phyloP scores from a whole-genome alignment of 2,888 invertebrate genomes.

The Saturnia pavonia region DNA sequence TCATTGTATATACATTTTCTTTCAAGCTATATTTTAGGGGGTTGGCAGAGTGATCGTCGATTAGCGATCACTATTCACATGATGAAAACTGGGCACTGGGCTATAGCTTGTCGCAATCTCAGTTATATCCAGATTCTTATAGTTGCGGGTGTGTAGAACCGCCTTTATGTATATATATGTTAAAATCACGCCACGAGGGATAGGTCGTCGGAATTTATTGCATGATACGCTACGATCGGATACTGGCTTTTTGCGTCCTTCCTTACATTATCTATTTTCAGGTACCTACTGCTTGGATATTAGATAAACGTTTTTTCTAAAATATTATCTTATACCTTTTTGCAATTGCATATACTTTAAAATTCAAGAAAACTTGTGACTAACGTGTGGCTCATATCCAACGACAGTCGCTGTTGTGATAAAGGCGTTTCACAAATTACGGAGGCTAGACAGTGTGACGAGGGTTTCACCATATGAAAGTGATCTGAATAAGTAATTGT shows the following conservation, averaged over 20 bases:
- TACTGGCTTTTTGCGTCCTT: neutral
- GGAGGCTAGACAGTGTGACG: neutral
- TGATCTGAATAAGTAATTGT: neutral
- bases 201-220: neutral
- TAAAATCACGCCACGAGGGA: neutral
- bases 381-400: neutral
- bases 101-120: too few relatives aligned
- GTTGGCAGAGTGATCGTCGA: neutral
- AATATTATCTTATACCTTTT: neutral
- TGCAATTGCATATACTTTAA: too few relatives aligned
- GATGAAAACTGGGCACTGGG: too few relatives aligned
- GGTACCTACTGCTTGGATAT: neutral
- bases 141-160: too few relatives aligned
- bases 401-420: neutral
- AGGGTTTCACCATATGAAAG: neutral
- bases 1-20: neutral
- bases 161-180: neutral
- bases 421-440: neutral
- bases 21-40: neutral
- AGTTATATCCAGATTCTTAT: too few relatives aligned
- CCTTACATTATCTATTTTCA: neutral
- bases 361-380: too few relatives aligned
- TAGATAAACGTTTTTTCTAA: neutral
- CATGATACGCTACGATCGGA: neutral
- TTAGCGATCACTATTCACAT: too few relatives aligned